A percentile compares a stretch with the other conserved stretches of the same genome.
These are phyloP conservation scores for Chionis minor DNA, from an alignment of 2,113 vertebrate species.

Conservation along the genomic window DNA sequence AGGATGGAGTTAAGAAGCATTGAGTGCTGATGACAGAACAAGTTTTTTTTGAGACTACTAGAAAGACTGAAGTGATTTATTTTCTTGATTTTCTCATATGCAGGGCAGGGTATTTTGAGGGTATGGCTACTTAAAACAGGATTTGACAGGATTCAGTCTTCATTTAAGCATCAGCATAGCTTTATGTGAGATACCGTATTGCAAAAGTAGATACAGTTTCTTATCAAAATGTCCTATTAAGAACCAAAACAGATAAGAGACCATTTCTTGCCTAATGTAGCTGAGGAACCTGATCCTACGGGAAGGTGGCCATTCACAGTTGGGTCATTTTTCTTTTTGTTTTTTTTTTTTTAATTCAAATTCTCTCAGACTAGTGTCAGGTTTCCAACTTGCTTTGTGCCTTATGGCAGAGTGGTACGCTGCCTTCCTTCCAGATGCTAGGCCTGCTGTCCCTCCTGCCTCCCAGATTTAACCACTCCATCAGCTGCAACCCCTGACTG, in stretches of 20 bases:
- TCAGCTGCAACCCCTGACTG: rapidly evolving
- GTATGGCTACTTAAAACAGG: background rate
- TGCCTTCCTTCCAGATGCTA: background rate
- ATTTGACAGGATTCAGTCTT: background rate
- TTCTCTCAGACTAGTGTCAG: background rate
- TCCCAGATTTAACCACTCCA: background rate
- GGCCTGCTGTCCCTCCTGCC: background rate
- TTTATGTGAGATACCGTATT: background rate
- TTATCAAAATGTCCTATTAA: background rate
- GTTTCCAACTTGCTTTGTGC: background rate
- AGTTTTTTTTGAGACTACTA: background rate
- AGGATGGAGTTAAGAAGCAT: background rate
- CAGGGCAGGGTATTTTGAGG: background rate
- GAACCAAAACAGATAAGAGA: background rate
- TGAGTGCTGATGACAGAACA: background rate
- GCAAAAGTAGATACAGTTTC: background rate
- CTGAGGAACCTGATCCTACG: background rate
- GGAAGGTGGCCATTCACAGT: background rate
- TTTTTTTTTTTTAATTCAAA: background rate
- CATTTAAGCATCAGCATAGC: background rate
- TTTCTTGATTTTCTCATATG: background rate
- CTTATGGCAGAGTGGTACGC: rapidly evolving
- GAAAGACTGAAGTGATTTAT: background rate
- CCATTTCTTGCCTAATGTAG: background rate
- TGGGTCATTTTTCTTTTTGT: background rate